Evolutionary conservation across 2,797 vertebrate genomes (phyloP).

Genomic region (Intellagama lesueurii): DNA sequence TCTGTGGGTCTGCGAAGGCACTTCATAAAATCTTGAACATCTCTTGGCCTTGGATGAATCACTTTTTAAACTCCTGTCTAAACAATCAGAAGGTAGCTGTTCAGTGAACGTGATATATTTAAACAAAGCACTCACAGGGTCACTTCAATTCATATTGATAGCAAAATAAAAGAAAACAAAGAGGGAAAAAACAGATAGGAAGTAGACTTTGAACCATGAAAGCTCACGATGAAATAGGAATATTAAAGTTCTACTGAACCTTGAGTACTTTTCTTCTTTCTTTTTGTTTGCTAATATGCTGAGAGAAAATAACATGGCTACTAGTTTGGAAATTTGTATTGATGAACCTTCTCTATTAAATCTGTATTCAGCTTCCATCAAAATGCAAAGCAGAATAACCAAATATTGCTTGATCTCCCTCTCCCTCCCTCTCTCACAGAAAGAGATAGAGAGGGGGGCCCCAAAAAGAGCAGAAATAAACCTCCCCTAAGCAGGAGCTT

Average conservation of each 20-base stretch:
- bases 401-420: conserved; percentile 31
- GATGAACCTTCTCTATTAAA: conserved; percentile 32
- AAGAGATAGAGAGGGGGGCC: too few species aligned
- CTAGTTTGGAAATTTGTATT: too few species aligned
- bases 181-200: too few species aligned
- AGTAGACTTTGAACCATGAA: too few species aligned
- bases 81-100: conserved; percentile 26
- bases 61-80: conserved; percentile 35
- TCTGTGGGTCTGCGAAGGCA: background rate
- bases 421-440: too few species aligned
- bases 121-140: conserved; percentile 42
- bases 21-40: background rate
- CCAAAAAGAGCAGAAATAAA: background rate
- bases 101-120: conserved; percentile 20
- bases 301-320: too few species aligned
- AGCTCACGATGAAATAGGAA: too few species aligned
- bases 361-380: conserved; percentile 40
- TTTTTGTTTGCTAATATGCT: too few species aligned
- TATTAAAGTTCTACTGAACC: too few species aligned
- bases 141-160: conserved; percentile 22
- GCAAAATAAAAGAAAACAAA: background rate
- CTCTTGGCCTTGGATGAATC: conserved; percentile 31
- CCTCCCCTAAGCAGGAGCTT: background rate
- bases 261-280: too few species aligned
- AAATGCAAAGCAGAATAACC: conserved; percentile 20